These are phyloP conservation scores for Acanthococcus lagerstroemiae DNA, from an alignment of 2,888 invertebrate species.

Conservation along the genomic window DNA sequence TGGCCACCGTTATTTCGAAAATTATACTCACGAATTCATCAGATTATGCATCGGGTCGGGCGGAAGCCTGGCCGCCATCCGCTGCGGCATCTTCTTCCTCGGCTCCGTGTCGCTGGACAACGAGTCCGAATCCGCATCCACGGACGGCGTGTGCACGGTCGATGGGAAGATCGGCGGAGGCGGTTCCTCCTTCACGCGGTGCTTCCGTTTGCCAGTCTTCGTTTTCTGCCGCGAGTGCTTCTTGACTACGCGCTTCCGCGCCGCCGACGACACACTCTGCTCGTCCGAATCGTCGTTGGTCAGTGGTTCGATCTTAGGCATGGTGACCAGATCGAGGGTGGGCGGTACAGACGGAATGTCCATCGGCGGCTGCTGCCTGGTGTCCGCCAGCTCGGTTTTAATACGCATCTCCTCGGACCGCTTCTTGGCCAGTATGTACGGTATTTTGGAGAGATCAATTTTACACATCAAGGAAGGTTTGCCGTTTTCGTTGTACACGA, in stretches of 20 bases:
- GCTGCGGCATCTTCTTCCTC: not conserved
- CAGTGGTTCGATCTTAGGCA: conserved; percentile 11
- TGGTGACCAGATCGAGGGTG: not conserved
- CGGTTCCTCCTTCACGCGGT: not conserved
- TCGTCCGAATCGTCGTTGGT: not conserved
- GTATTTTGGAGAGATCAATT: conserved; percentile 42
- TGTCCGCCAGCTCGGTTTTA: conserved; percentile 45
- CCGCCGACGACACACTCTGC: not conserved
- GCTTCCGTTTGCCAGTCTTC: conserved; percentile 12
- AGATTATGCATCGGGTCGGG: conserved; percentile 3
- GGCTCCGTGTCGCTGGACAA: conserved; percentile 22
- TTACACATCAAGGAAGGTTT: conserved; percentile 42
- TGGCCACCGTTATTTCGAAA: too few species aligned
- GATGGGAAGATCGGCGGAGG: not conserved
- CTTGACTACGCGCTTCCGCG: not conserved
- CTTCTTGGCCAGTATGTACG: conserved; percentile 41
- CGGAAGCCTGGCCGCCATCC: not conserved
- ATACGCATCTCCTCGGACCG: conserved; percentile 46
- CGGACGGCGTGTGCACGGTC: conserved; percentile 1
- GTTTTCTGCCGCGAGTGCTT: conserved; percentile 9
- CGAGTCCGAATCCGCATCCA: conserved; percentile 11
- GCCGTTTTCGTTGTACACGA: conserved; percentile 8
- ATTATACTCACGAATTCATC: not conserved
- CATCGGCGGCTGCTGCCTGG: conserved; percentile 41
- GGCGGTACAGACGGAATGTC: not conserved